These are phyloP conservation scores for Callitettix versicolor DNA, from an alignment of 1,140 invertebrate species.

Conservation along the genomic window DNA sequence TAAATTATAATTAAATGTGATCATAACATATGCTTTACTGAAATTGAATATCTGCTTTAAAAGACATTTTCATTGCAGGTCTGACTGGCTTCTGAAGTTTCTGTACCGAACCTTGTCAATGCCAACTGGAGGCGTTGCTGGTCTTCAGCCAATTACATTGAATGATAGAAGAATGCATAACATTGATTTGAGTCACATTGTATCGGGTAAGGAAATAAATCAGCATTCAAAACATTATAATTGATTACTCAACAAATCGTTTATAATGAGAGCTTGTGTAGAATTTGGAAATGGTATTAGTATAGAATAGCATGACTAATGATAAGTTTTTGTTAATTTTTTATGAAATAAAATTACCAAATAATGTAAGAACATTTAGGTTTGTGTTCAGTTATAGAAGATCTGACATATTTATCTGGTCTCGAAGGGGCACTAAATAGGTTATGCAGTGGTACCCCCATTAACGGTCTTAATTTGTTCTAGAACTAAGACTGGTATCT, in stretches of 20 bases:
- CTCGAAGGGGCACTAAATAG: no score
- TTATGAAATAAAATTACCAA: background rate
- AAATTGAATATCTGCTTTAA: background rate
- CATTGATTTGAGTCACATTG: slow-evolving; percentile 47
- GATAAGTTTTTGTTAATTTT: background rate
- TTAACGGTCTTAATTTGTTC: no score
- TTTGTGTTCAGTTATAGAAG: background rate
- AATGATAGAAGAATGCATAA: slow-evolving; percentile 44
- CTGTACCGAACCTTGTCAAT: slow-evolving; percentile 51
- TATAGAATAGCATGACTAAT: background rate
- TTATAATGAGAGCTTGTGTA: background rate
- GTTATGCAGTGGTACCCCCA: no score
- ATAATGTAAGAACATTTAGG: background rate
- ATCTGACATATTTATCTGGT: no score
- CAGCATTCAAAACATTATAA: background rate
- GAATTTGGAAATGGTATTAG: background rate
- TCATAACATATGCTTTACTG: background rate
- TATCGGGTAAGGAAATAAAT: slow-evolving; percentile 36
- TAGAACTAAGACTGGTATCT: no score
- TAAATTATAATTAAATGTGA: background rate
- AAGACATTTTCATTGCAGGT: slow-evolving; percentile 29
- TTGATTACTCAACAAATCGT: no score
- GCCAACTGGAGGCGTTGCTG: slow-evolving; percentile 46
- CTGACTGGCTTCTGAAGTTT: slow-evolving; percentile 58
- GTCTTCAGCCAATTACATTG: slow-evolving; percentile 45